Evolutionary conservation across 1,140 invertebrate genomes (phyloP), one percentile per base, ranked within the genome.

Genomic region (Procambarus virginalis): DNA sequence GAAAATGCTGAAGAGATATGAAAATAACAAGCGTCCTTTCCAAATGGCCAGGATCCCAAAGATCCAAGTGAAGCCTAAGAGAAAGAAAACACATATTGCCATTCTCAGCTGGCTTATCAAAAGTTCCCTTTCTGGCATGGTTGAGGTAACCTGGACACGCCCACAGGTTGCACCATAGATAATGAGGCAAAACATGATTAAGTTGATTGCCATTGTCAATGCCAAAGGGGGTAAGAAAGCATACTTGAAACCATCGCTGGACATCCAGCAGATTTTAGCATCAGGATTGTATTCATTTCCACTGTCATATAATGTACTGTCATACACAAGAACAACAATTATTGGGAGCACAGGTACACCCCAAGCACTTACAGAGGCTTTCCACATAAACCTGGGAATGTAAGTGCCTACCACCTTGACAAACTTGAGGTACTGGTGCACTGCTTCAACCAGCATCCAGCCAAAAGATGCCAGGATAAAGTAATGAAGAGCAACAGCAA

Each of bases 401-500:
- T 95, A 93, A 12, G 94, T 94, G 5, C 94, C 94, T 45, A 95
- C 93, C 10, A 95, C 94, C 90, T 94, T 94, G 48, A 95, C 94
- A 91, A 95, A 94, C 20, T 93, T 94, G 3, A 94, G 92, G 84
- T 95, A 95, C 91, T 94, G 94, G 46, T 94, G 90, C 34, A 94
- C 93, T 0, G 94, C 94, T 92, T 94, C 94, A 46, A 95, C 94
- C 60, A 94, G 92, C 94, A 95, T 95, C 94, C 94, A 95, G 75
- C 93, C 92, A 86, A 95, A 95, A 0, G 94, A 94, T 0, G 93
- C 93, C 17, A 95, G 91, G 46, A 95, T 93, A 75, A 95, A 94
- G 91, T 94, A 95, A 84, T 95, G 94, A 2, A 94, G 92, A 14
- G 94, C 86, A 4, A 93, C 93, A 10, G 94, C 94, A 34, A 94